These are phyloP conservation scores for Ditula angustiorana DNA, from an alignment of 2,888 invertebrate genomes.

Conservation along the genomic window DNA sequence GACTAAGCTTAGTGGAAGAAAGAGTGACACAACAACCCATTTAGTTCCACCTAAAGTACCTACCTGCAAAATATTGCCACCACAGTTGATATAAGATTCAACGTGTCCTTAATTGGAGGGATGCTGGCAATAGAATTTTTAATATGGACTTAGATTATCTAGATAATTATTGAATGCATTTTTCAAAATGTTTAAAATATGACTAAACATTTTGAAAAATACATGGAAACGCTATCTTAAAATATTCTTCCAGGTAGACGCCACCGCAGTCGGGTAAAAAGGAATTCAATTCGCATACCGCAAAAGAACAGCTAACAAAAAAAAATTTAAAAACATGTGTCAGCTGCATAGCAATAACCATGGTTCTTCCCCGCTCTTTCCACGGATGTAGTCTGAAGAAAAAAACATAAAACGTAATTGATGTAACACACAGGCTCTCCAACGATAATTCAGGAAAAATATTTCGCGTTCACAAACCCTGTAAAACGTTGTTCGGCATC, in stretches of 20 bases:
- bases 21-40: too few species aligned
- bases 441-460: slow-evolving; percentile 19
- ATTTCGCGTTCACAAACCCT: slow-evolving; percentile 19
- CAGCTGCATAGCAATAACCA: neutral
- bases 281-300: neutral
- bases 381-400: slow-evolving; percentile 2
- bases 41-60: too few species aligned
- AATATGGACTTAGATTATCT: too few species aligned
- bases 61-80: too few species aligned
- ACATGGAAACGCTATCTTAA: neutral
- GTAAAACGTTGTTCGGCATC: slow-evolving; percentile 36
- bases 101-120: too few species aligned
- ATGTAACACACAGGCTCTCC: slow-evolving; percentile 16
- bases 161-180: too few species aligned
- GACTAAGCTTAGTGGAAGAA: too few species aligned
- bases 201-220: too few species aligned
- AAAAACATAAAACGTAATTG: slow-evolving; percentile 24
- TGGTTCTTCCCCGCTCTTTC: neutral
- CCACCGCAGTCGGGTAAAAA: neutral
- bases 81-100: too few species aligned
- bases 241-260: neutral
- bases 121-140: too few species aligned
- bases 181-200: too few species aligned
- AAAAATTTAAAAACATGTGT: neutral
- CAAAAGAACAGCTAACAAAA: neutral